Evolutionary conservation across 2,797 vertebrate genomes (phyloP), one percentile per base, ranked within the genome.

Genomic region (Alfaro cultratus): DNA sequence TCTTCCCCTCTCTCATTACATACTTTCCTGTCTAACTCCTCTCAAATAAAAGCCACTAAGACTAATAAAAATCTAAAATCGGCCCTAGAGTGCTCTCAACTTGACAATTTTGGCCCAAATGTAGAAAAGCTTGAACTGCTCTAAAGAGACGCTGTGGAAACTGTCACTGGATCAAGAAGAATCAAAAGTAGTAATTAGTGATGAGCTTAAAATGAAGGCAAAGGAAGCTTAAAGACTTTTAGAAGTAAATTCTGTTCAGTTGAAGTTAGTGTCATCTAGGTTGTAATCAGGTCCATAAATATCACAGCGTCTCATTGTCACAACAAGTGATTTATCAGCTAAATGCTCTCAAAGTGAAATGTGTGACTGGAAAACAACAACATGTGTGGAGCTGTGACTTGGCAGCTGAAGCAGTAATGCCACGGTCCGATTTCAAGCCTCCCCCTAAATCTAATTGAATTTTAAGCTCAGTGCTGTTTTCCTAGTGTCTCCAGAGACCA

Each of bases 381-480:
- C 39, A 74, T 9, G 10, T 84, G 71, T 81, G 79, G 62, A 73
- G 45, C 78, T 3, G 29, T 12, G 86, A 80, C 84, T 68, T 84
- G 84, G 64, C 80, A 78, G 85, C 82, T 60, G 83, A 80, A 77
- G 82, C 81, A n/a, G 43, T 51, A 62, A 89, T 81, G 84, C 83
- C 79, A 87, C 43, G 36, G 71, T 79, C 84, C 76, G 78, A 86
- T 87, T 86, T 85, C 88, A 81, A 85, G 83, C 68, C 77, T 82
- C 70, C 79, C 81, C 55, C 72, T 77, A 75, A 87, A 87, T 87
- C 83, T 85, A 85, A 92, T 92, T 92, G 86, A 29, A 93, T 92
- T 86, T 92, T 85, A 76, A 86, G 81, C 86, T 82, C 67, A 39
- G 80, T 53, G 79, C 87, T 83, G 81, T 86, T 87, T 77, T 77